Base-by-base conservation (phyloP, 53 echinoderm and acorn worm genomes). In the Zoroaster sp. region DNA sequence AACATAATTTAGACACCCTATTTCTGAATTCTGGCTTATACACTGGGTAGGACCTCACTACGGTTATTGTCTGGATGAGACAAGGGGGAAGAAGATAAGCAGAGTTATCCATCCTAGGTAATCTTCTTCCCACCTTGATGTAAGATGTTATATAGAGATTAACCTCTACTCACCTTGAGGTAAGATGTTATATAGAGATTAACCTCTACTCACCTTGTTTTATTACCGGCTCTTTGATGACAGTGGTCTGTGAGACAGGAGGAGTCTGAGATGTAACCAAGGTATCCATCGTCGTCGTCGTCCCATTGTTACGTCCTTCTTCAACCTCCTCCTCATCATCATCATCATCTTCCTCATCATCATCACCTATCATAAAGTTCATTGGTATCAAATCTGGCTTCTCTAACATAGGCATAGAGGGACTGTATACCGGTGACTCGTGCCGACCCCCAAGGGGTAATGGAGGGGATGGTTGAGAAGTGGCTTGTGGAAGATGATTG, bases 321-420 rank as follows among this genome's bases (percentile, higher is more conserved):
- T 81, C 41, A 14, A 52, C 32, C 28, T 63, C 79, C 4, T 36
- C 79, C 14, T 63, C 38, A 0, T 55, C 41, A 0, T 67, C 47
- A 1, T 85, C 51, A 2, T 85, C 85, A 15, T 85, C 85, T 20
- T 85, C 85, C 11, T 85, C 85, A 3, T 92, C 91, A 40, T 89
- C 93, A 44, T 95, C 98, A n/a, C 95, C 95, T 21, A 97, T 94
- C 92, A 94, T 94, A 69, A 97, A 97, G 23, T 92, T 93, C 40
- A 97, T 91, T 0, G 96, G 94, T 8, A 91, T 88, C 66, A 73
- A 72, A 59, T 80, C 87, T 0, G 79, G 87, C 54, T 91, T 83
- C 80, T 95, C 93, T 28, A 95, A 54, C 87, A 80, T 41, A 1
- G 74, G 88, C 72, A 88, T 88, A 67, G 74, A 89, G 42, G 81